Conservation (phyloP, 2,113 vertebrate species). For the Nycticebus coucang region DNA sequence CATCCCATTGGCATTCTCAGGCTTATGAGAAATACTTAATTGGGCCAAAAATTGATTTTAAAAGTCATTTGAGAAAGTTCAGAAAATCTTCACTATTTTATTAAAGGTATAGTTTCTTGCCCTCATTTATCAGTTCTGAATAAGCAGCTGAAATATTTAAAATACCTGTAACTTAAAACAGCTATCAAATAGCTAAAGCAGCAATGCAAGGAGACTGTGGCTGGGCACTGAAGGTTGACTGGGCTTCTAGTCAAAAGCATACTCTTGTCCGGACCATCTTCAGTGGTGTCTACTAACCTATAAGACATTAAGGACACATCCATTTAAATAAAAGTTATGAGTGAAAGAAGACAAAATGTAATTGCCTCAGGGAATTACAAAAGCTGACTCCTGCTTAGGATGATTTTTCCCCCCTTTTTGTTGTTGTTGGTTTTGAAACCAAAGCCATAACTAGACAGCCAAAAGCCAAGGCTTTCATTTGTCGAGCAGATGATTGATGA, state of each 20-base stretch:
- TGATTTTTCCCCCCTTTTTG: not conserved
- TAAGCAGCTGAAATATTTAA: not conserved
- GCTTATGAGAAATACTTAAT: not conserved
- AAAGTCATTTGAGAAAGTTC: constrained; percentile 32
- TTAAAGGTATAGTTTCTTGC: constrained; percentile 2
- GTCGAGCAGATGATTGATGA: not conserved
- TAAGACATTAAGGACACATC: not conserved
- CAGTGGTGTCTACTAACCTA: not conserved
- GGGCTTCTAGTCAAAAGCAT: not conserved
- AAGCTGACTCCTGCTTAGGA: not conserved
- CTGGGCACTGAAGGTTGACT: not conserved
- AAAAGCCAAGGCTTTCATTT: not conserved
- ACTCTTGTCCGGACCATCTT: not conserved
- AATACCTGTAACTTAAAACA: not conserved
- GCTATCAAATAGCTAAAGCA: not conserved
- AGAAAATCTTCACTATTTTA: constrained; percentile 25
- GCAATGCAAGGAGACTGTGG: not conserved
- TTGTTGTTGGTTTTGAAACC: not conserved
- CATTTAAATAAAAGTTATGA: constrained; percentile 3
- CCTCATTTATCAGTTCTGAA: not conserved
- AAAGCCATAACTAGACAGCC: not conserved
- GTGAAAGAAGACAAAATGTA: not conserved
- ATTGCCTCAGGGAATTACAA: not conserved
- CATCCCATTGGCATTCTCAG: not conserved
- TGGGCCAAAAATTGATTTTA: not conserved